Evolutionary conservation across 2,888 invertebrate species (phyloP).

Genomic region (Yponomeuta plumbellus): DNA sequence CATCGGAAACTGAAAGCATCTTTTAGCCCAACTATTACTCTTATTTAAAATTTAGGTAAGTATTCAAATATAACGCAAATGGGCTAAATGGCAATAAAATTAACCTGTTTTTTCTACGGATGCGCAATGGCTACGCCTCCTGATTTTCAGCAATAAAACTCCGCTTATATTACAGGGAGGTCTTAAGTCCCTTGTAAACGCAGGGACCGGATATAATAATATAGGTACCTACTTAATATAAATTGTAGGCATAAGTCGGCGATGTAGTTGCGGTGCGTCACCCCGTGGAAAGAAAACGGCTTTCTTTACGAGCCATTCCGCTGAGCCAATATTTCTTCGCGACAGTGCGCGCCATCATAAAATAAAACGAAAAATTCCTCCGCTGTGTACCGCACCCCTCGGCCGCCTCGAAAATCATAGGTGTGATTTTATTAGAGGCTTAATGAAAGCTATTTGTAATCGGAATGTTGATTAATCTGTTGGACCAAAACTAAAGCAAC

Average conservation of each 20-base stretch:
- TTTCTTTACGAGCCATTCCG: conserved; percentile 75
- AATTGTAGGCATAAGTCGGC: conserved; percentile 34
- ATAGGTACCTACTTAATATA: conserved; percentile 12
- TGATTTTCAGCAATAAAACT: not conserved
- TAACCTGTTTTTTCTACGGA: not conserved
- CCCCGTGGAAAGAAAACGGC: conserved; percentile 26
- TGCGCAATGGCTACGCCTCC: not conserved
- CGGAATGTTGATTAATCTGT: not conserved
- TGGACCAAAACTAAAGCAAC: not conserved
- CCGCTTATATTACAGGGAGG: not conserved
- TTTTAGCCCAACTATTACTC: too few species aligned
- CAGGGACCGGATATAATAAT: not conserved
- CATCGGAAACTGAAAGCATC: too few species aligned
- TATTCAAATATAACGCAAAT: too few species aligned
- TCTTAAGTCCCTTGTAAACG: not conserved
- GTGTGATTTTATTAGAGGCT: conserved; percentile 60
- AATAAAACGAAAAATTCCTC: conserved; percentile 77
- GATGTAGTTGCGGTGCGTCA: conserved; percentile 55
- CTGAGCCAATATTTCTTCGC: conserved; percentile 75
- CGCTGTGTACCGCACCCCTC: conserved; percentile 57
- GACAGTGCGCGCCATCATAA: conserved; percentile 75
- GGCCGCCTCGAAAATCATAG: conserved; percentile 71
- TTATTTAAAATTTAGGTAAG: too few species aligned
- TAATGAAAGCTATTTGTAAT: conserved; percentile 12
- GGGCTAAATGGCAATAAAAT: too few species aligned